phyloP scores from a whole-genome alignment of 2,113 vertebrate genomes.

The Platanista minor region DNA sequence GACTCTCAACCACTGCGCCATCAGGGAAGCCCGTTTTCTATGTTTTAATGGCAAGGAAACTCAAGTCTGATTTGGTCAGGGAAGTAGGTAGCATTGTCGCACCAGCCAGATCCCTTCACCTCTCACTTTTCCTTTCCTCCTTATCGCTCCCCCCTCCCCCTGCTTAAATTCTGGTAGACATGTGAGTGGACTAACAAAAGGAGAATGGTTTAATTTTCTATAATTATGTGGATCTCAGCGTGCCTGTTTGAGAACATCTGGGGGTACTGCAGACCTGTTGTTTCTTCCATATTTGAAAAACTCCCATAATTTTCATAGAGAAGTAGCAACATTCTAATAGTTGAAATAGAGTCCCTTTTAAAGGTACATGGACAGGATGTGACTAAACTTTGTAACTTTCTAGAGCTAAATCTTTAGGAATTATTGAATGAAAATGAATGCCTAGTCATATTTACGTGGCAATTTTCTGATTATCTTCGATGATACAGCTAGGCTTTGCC shows the following conservation, averaged over 20 bases:
- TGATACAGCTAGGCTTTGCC: background rate
- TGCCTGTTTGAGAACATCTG: background rate
- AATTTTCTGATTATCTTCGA: background rate
- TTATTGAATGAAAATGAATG: background rate
- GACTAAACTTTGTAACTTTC: background rate
- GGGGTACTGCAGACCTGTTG: background rate
- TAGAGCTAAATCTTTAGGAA: background rate
- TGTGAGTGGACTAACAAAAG: background rate
- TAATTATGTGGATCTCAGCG: background rate
- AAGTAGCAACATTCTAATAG: background rate
- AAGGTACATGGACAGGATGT: background rate
- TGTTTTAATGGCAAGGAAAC: background rate
- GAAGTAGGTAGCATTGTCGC: too few relatives aligned
- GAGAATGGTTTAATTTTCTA: background rate
- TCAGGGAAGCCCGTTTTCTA: too few relatives aligned
- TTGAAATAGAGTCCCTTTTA: background rate
- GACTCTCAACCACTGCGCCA: too few relatives aligned
- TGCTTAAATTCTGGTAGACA: background rate
- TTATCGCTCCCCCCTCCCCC: fast-evolving
- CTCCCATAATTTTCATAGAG: background rate
- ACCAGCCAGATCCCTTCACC: background rate
- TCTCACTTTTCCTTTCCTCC: background rate
- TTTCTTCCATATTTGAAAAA: background rate
- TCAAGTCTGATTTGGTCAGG: background rate
- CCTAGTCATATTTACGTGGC: background rate